phyloP scores from a whole-genome alignment of 2,888 invertebrate genomes.

The Charanyca ferruginea region DNA sequence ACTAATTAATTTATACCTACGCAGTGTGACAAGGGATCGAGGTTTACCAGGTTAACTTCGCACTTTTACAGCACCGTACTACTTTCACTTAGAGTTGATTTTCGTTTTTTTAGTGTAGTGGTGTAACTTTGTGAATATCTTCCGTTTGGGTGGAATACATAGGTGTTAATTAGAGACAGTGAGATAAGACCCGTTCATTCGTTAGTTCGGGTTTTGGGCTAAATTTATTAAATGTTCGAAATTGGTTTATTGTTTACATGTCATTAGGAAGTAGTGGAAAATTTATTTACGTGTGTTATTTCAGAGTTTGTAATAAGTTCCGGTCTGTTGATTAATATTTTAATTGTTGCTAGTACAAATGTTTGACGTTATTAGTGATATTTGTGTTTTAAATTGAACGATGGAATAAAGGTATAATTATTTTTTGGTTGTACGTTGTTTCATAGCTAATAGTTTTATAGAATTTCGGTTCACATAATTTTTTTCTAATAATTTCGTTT shows the following conservation, averaged over 20 bases:
- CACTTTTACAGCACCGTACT: constrained; percentile 32
- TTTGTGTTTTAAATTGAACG: constrained; percentile 24
- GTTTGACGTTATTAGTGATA: constrained; percentile 15
- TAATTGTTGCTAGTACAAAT: constrained; percentile 6
- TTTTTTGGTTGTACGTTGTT: too few relatives aligned
- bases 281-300: constrained; percentile 31
- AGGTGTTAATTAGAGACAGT: constrained; percentile 71
- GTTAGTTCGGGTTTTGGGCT: constrained; percentile 66
- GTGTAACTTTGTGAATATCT: constrained; percentile 48
- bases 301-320: constrained; percentile 9
- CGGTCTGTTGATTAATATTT: constrained; percentile 14
- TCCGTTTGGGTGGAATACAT: constrained; percentile 62
- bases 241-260: constrained; percentile 62
- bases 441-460: too few relatives aligned
- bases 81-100: constrained; percentile 29
- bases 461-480: too few relatives aligned
- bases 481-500: too few relatives aligned
- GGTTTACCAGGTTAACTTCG: constrained; percentile 33
- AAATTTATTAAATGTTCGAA: constrained; percentile 61
- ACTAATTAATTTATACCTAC: constrained; percentile 70
- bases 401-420: neutral
- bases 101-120: constrained; percentile 1
- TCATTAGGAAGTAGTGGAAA: constrained; percentile 40
- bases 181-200: constrained; percentile 68
- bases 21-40: constrained; percentile 66